Base-by-base conservation (phyloP, 1,140 invertebrate species). In the Macrobrachium rosenbergii region DNA sequence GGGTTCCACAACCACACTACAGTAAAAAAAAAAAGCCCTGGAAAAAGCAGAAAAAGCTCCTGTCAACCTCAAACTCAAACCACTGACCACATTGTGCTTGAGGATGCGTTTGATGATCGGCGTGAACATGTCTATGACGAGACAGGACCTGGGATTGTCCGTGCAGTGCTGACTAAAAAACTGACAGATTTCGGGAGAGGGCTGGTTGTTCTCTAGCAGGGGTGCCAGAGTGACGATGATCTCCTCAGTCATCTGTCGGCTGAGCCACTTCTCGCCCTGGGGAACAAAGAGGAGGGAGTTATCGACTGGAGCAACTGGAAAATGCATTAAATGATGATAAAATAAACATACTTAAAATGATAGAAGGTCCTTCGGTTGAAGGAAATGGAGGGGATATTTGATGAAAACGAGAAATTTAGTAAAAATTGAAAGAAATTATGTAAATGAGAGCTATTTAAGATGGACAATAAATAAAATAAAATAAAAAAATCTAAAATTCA, bases 31-130 rank as follows among this genome's bases (percentile, higher is more conserved):
- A 52, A 52, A 28, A 43, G 6, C 19, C 19, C 5, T 28, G n/a
- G 5, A 28, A 69, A 28, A 69, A 28, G 7, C 58, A 21, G 16
- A 17, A 37, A 17, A 23, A 16, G n/a, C n/a, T n/a, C n/a, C n/a
- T n/a, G n/a, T n/a, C n/a, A n/a, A n/a, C n/a, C 5, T 58, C 59
- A 63, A 6, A 7, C 60, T 52, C 21, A 69, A n/a, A n/a, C 67
- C 28, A 92, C 92, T 93, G 91, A 94, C 94, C 91, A 96, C 96
- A 90, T 96, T 97, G 90, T 96, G 95, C 91, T 96, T 97, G 64
- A 97, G 93, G 89, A 96, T 96, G 69, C 96, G 93, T 43, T 95
- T 95, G 58, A 96, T 95, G 19, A 96, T 95, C 14, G 95, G 95
- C 16, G 95, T 95, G 67, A 97, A 94, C 16, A 94, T 90, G 88